phyloP scores from a whole-genome alignment of 1,140 invertebrate species.

The Callitettix versicolor region DNA sequence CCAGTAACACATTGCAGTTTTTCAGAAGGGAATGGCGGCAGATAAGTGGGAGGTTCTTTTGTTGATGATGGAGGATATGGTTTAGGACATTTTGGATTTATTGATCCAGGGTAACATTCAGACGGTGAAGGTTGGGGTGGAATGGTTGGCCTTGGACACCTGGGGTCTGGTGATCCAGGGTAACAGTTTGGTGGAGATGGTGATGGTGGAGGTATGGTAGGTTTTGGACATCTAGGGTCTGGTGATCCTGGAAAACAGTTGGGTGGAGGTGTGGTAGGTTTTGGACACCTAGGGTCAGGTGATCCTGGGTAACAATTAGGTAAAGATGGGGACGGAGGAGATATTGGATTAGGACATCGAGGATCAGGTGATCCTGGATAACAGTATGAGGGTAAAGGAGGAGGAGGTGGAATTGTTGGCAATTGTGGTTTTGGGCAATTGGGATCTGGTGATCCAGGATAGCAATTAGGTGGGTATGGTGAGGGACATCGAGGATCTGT shows the following conservation, averaged over 20 bases:
- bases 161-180: conserved; percentile 29
- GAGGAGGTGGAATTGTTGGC: conserved; percentile 21
- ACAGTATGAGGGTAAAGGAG: conserved; percentile 25
- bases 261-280: conserved; percentile 21
- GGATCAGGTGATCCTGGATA: conserved; percentile 36
- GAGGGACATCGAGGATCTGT: conserved; percentile 27
- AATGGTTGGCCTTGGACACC: conserved; percentile 27
- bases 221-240: conserved; percentile 27
- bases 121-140: conserved; percentile 18
- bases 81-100: conserved; percentile 33
- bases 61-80: conserved; percentile 19
- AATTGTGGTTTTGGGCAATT: conserved; percentile 27
- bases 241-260: conserved; percentile 28
- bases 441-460: conserved; percentile 30
- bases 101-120: conserved; percentile 33
- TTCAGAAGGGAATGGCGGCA: conserved; percentile 5
- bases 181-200: conserved; percentile 16
- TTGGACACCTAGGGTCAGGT: conserved; percentile 30
- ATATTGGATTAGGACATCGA: conserved; percentile 26
- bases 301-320: conserved; percentile 28
- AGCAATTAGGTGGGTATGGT: conserved; percentile 14
- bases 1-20: conserved; percentile 27
- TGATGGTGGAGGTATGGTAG: conserved; percentile 13
- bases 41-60: conserved; percentile 14
- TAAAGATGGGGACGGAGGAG: conserved; percentile 19